These are phyloP conservation scores for Calosoma granatense DNA, from an alignment of 1,140 invertebrate species.

Conservation along the genomic window DNA sequence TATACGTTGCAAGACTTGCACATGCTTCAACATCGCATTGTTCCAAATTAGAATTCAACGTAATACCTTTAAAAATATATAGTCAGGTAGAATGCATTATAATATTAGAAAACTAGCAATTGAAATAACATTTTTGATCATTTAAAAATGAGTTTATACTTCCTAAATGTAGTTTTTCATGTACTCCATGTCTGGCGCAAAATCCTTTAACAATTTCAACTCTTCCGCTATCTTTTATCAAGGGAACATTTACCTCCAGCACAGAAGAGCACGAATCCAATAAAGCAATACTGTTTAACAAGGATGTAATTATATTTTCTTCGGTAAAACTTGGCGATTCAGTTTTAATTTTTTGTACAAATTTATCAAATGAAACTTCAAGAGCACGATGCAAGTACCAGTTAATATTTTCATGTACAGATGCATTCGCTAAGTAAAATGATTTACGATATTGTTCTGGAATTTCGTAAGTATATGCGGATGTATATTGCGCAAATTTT, in stretches of 20 bases:
- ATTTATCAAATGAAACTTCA: slow-evolving; percentile 47
- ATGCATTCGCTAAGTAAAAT: slow-evolving; percentile 48
- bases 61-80: too few relatives aligned
- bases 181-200: slow-evolving; percentile 73
- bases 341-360: slow-evolving; percentile 50
- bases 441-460: slow-evolving; percentile 47
- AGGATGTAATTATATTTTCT: slow-evolving; percentile 52
- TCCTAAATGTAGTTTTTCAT: slow-evolving; percentile 38
- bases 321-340: slow-evolving; percentile 39
- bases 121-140: too few relatives aligned
- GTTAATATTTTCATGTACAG: slow-evolving; percentile 61
- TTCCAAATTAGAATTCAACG: too few relatives aligned
- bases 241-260: slow-evolving; percentile 69
- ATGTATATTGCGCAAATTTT: slow-evolving; percentile 47
- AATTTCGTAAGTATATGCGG: slow-evolving; percentile 43
- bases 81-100: too few relatives aligned
- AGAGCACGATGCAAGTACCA: slow-evolving; percentile 62
- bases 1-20: not conserved
- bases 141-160: slow-evolving; percentile 11
- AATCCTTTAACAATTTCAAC: slow-evolving; percentile 75
- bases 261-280: slow-evolving; percentile 66
- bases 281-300: slow-evolving; percentile 56
- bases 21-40: too few relatives aligned
- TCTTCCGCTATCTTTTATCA: slow-evolving; percentile 61
- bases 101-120: too few relatives aligned